Base-by-base conservation (phyloP, 2,888 invertebrate genomes). In the Zele albiditarsus region DNA sequence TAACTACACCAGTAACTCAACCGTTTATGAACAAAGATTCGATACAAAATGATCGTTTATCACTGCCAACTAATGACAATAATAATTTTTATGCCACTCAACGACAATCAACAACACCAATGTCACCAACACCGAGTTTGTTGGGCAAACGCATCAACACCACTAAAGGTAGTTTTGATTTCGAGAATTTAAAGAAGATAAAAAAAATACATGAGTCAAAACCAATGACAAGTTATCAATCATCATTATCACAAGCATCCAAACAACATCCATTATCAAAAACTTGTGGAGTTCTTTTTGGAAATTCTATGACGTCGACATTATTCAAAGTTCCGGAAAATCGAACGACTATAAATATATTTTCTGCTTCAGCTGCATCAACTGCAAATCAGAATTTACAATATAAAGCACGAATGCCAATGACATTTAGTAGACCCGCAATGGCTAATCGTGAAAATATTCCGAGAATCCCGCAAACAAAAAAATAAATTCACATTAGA, bases 111-210 rank as follows among this genome's bases (percentile, higher is more conserved):
- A 77, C 78, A 31, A 70, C 74, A 12, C 49, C 67, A 25, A 79
- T 81, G 80, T 81, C 80, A 8, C 80, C 80, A 31, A 81, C 78
- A 3, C 75, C 78, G 60, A 81, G 80, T 68, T 42, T 80, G 3
- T 58, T 70, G 5, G 80, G 80, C 2, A 58, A 25, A 1, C 33
- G 33, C 10, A 53, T 53, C 12, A 33, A 67, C 14, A 10, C 27
- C 14, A 14, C n/a, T 10, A 38, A 57, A 25, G 12, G n/a, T 5
- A 71, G 57, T 38, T 42, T 69, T 0, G 38, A 65, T 31, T 74
- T 65, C 10, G 57, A 53, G 3, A 74, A 74, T 49, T 60, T 73
- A 31, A 63, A 62, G 25, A 74, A 25, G 25, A 65, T 71, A 23
- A 28, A 65, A 27, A 42, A 53, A 63, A 66, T 71, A 49, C 53